phyloP scores from a whole-genome alignment of 2,113 vertebrate genomes.

The Phyllopteryx taeniolatus region DNA sequence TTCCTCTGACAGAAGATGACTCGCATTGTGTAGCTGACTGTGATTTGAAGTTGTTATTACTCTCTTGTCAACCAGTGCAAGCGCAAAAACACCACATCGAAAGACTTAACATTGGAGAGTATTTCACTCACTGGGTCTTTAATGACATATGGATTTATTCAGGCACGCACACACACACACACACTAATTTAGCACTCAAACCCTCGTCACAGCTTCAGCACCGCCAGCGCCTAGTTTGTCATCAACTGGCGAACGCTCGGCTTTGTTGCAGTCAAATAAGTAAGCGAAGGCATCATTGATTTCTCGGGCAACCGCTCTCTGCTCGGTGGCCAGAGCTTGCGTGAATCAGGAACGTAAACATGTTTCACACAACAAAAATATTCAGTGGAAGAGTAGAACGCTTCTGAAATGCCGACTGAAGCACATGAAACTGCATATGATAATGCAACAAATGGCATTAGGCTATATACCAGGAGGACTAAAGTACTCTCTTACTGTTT shows the following conservation, averaged over 20 bases:
- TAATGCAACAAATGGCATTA: too few relatives aligned
- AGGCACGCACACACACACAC: background rate
- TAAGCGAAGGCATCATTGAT: constrained; percentile 63
- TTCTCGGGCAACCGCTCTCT: constrained; percentile 36
- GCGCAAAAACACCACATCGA: background rate
- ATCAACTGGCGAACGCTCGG: constrained; percentile 29
- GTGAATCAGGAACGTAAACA: constrained; percentile 56
- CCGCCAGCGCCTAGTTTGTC: constrained; percentile 33
- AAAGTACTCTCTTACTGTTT: too few relatives aligned
- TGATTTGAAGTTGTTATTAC: background rate
- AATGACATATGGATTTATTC: constrained; percentile 9
- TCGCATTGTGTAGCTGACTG: background rate
- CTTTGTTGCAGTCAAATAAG: constrained; percentile 72
- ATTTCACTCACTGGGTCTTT: constrained; percentile 10
- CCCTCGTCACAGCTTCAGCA: constrained; percentile 15
- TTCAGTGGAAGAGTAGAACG: background rate
- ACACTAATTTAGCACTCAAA: constrained; percentile 37
- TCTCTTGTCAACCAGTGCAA: background rate
- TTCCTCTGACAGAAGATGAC: background rate
- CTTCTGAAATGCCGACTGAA: background rate
- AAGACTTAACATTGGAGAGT: background rate
- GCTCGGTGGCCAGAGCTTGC: constrained; percentile 26
- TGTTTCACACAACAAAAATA: constrained; percentile 19
- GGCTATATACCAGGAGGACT: too few relatives aligned
- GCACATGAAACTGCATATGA: background rate